phyloP scores from a whole-genome alignment of 2,888 invertebrate species.

The Tetanocera ferruginea region DNA sequence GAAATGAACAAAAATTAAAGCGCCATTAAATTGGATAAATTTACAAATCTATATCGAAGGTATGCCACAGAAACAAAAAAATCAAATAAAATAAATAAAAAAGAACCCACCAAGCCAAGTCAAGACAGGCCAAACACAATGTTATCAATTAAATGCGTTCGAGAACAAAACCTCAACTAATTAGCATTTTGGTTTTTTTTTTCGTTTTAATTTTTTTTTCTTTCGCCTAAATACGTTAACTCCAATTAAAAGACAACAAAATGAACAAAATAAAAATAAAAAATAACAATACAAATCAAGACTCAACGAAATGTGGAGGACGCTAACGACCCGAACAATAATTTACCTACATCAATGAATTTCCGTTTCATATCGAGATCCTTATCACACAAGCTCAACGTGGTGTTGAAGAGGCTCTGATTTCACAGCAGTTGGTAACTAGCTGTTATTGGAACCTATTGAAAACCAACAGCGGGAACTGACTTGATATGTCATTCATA shows the following conservation, averaged over 20 bases:
- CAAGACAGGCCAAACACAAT: slow-evolving; percentile 37
- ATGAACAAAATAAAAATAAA: slow-evolving; percentile 48
- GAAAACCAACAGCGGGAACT: background rate
- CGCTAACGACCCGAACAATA: slow-evolving; percentile 55
- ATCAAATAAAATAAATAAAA: slow-evolving; percentile 44
- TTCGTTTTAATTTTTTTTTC: background rate
- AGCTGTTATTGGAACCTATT: background rate
- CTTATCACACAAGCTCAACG: slow-evolving; percentile 1
- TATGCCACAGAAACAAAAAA: background rate
- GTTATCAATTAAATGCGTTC: slow-evolving; percentile 48
- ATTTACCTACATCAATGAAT: slow-evolving; percentile 69
- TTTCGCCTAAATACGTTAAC: slow-evolving; percentile 61
- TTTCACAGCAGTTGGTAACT: slow-evolving; percentile 52
- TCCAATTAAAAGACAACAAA: slow-evolving; percentile 61
- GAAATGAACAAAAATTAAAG: slow-evolving; percentile 25
- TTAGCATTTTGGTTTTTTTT: slow-evolving; percentile 63
- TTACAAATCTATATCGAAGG: slow-evolving; percentile 29
- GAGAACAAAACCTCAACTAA: slow-evolving; percentile 58
- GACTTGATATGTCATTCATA: slow-evolving; percentile 36
- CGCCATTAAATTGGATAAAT: slow-evolving; percentile 36
- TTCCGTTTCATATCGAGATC: slow-evolving; percentile 52
- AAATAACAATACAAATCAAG: slow-evolving; percentile 23
- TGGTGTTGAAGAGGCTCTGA: slow-evolving; percentile 48
- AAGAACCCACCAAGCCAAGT: slow-evolving; percentile 41
- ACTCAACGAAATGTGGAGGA: slow-evolving; percentile 11